Conservation (phyloP, 2,797 vertebrate genomes). For the Spinus olivaceus region DNA sequence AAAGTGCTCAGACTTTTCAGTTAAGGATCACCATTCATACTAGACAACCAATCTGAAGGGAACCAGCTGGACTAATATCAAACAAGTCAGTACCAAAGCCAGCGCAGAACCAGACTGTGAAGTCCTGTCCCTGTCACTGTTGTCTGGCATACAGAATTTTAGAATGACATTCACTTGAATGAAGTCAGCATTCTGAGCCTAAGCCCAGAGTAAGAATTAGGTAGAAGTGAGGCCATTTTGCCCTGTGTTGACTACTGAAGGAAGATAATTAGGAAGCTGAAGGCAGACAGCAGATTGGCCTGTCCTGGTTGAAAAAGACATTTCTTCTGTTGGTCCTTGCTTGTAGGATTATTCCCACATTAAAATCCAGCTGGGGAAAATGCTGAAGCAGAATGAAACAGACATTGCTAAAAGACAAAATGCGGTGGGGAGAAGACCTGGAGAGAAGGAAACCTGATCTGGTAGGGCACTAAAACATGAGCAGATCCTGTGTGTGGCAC, state of each 20-base stretch:
- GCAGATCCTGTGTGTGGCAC: not conserved
- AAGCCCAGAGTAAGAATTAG: not conserved
- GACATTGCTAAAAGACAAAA: slow-evolving; percentile 48
- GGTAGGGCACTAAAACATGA: not conserved
- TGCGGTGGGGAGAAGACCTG: not conserved
- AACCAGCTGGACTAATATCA: not conserved
- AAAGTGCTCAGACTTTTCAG: not conserved
- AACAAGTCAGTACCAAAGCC: not conserved
- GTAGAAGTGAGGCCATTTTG: slow-evolving; percentile 7
- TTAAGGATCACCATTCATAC: not conserved
- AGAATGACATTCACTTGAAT: not conserved
- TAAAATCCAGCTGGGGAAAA: slow-evolving; percentile 59
- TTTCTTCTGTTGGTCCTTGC: not conserved
- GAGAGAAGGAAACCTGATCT: not conserved
- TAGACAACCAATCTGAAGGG: not conserved
- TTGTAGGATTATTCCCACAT: slow-evolving; percentile 16
- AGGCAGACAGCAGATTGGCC: not conserved
- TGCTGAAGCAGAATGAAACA: slow-evolving; percentile 49
- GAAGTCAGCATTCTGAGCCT: not conserved
- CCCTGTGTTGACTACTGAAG: not conserved
- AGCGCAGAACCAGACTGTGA: not conserved
- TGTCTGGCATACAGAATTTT: not conserved
- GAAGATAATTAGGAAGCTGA: not conserved
- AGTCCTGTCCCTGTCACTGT: accelerated
- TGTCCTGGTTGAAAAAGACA: not conserved